Evolutionary conservation across 2,888 invertebrate species (phyloP), one percentile per base, ranked within the genome.

Genomic region (Blera fallax): DNA sequence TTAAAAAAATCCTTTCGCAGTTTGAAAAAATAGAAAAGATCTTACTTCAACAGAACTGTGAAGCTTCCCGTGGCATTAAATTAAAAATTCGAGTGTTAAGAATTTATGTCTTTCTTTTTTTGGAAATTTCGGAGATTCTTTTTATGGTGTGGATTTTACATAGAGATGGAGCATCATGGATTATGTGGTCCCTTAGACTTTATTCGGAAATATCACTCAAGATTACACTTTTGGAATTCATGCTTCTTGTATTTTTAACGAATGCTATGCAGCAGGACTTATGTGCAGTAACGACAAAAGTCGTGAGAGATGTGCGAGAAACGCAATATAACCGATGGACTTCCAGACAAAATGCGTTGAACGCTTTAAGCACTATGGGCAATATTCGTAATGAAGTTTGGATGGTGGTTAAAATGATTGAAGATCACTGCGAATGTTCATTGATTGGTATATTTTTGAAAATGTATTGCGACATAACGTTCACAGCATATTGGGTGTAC

Each of bases 331-430:
- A 16, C 4, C n/a, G 5, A 24, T 60, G 58, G 58, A 48, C 21
- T 0, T 34, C 6, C 8, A 34, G 27, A 2, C 58, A 24, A 16
- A 50, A 60, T 60, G 24, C 8, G 11, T 5, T 50, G 8, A 27
- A 37, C 16, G 14, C 24, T 7, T 8, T 72, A 0, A 48, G 11
- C 3, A 14, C 24, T 24, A n/a, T 50, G 2, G 48, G 72, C 7
- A 11, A 34, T 16, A 8, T 72, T 16, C 48, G 72, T 1, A 58
- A 72, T 34, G 60, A 72, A 10, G 60, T 72, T 60, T 60, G 72
- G 72, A 18, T 72, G 24, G 72, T 37, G 2, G 48, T 18, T 7
- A 72, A 50, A 29, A 72, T 72, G 72, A 50, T 72, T 27, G 72
- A 72, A 16, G 72, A 72, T 18, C n/a, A 37, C n/a, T 60, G 34